Evolutionary conservation across 1,140 invertebrate genomes (phyloP), one percentile per base, ranked within the genome.

Genomic region (Ostrea edulis): DNA sequence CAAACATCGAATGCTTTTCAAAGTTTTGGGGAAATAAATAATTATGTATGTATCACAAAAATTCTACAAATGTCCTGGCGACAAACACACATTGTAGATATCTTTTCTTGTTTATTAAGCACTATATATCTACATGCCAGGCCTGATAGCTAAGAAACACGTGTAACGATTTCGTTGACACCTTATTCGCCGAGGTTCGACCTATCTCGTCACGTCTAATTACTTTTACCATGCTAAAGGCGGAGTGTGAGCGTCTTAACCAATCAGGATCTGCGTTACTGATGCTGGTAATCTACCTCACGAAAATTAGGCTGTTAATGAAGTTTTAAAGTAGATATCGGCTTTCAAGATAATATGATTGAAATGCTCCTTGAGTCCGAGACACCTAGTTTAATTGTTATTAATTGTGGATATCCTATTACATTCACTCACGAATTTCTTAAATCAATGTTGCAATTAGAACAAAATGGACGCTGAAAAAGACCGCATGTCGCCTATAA

Each of bases 81-180:
- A 62, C 55, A 62, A 62, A 62, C n/a, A 17, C n/a, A n/a, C 55
- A 20, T 17, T 62, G 55, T 62, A 62, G 20, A 62, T 17, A 62
- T 53, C 51, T 83, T 52, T 52, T 11, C 29, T 17, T 25, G 82
- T 83, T 83, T 81, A 83, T 52, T 83, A 83, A 22, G 29, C 53
- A 54, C n/a, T 55, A 85, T 58, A 85, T 35, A 85, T 58, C 25
- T 85, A 52, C 53, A 62, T 54, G 53, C 54, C 53, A 85, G n/a
- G 35, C 51, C 25, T n/a, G 54, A 62, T 85, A 85, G 53, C 29
- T n/a, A n/a, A 17, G 29, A 62, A 85, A 85, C 83, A 85, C 83
- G 54, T 85, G 83, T 85, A 85, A 85, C 54, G 53, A 85, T 85
- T 85, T 25, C 25, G 54, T 85, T 85, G 83, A 85, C 83, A 85